Conservation (phyloP, 1,140 invertebrate species). For the Drosophila paulistorum region DNA sequence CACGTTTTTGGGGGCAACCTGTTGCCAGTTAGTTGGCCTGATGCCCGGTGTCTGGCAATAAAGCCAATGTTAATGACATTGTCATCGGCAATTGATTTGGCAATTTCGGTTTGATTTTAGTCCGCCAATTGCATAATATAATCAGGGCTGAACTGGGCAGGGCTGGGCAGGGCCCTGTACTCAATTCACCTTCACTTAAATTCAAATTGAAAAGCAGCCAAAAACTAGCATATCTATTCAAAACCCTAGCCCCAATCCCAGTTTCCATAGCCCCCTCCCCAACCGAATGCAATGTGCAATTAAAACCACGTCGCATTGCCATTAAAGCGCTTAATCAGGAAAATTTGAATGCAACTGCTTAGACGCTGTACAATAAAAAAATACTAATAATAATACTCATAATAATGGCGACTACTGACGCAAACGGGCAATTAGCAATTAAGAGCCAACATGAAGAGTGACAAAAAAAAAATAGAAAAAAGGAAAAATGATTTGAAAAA, state of each 20-base stretch:
- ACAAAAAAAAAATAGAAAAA: constrained; percentile 19
- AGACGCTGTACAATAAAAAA: constrained; percentile 7
- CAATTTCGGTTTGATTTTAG: constrained; percentile 33
- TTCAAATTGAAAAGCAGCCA: constrained; percentile 6
- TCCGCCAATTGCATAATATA: constrained; percentile 48
- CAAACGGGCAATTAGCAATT: constrained; percentile 78
- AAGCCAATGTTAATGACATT: constrained; percentile 52
- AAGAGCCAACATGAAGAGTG: constrained; percentile 54
- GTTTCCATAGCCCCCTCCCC: neutral
- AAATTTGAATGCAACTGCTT: constrained; percentile 76
- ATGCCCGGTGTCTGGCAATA: constrained; percentile 17
- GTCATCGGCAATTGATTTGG: constrained; percentile 12
- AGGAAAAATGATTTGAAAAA: neutral
- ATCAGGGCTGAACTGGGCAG: neutral
- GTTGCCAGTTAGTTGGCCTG: constrained; percentile 1
- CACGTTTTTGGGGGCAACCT: constrained; percentile 31
- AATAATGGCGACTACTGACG: constrained; percentile 50
- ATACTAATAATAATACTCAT: constrained; percentile 13
- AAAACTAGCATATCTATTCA: neutral
- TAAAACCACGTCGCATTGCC: constrained; percentile 75
- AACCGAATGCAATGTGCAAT: constrained; percentile 64
- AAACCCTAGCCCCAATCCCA: neutral
- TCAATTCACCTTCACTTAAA: constrained; percentile 10
- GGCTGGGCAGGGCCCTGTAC: neutral
- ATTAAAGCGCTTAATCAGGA: constrained; percentile 74